These are phyloP conservation scores for Mylabris phalerata DNA, from an alignment of 1,140 invertebrate species.

Conservation along the genomic window DNA sequence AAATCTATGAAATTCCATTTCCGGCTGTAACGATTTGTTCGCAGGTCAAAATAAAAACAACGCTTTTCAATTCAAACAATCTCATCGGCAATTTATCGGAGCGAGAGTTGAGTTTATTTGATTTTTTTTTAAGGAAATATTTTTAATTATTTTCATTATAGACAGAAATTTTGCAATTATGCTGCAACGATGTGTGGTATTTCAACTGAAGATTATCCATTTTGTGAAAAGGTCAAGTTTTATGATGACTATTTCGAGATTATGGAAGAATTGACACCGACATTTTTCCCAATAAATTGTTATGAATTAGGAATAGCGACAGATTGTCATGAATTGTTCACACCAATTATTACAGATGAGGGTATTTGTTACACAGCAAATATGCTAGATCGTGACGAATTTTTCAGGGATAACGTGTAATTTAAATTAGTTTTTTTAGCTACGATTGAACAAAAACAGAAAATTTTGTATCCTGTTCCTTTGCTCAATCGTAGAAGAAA, in stretches of 20 bases:
- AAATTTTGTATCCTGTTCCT: too few species aligned
- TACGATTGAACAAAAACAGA: too few species aligned
- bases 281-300: constrained; percentile 9
- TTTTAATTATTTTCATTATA: constrained; percentile 56
- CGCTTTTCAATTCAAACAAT: too few species aligned
- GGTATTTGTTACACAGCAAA: constrained; percentile 21
- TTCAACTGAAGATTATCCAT: constrained; percentile 16
- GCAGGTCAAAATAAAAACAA: constrained; percentile 33
- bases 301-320: constrained; percentile 1
- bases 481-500: too few species aligned
- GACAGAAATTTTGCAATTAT: constrained; percentile 49
- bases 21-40: constrained; percentile 48
- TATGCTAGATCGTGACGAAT: constrained; percentile 13
- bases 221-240: too few species aligned
- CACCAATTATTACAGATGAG: constrained; percentile 18
- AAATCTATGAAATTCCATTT: constrained; percentile 49
- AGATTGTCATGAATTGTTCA: constrained; percentile 11
- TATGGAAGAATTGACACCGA: constrained; percentile 17
- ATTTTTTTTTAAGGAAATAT: constrained; percentile 38
- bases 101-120: constrained; percentile 41
- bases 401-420: constrained; percentile 16
- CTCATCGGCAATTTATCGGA: constrained; percentile 6
- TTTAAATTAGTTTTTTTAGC: too few species aligned
- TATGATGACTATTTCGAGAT: too few species aligned
- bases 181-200: constrained; percentile 34